Conservation (phyloP, 2,113 vertebrate species). For the Dolichallabes microphthalmus region DNA sequence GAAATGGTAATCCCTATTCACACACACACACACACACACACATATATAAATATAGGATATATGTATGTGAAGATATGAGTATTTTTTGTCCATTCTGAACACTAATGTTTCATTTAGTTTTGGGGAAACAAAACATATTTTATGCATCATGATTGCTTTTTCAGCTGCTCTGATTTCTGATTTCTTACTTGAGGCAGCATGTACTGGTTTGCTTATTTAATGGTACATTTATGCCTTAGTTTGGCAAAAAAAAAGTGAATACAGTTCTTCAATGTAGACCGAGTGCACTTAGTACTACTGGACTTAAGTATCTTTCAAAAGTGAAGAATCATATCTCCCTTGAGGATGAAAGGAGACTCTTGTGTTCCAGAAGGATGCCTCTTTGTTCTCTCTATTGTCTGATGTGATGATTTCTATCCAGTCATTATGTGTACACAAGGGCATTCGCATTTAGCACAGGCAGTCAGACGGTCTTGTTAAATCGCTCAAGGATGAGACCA, state of each 20-base stretch:
- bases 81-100: neutral
- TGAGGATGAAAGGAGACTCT: conserved; percentile 41
- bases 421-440: conserved; percentile 31
- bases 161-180: neutral
- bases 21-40: neutral
- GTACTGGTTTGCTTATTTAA: conserved; percentile 28
- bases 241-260: conserved; percentile 42
- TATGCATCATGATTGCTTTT: neutral
- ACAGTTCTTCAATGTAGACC: conserved; percentile 45
- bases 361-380: conserved; percentile 46
- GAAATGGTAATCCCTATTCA: neutral
- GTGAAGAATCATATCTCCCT: conserved; percentile 53
- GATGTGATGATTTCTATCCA: conserved; percentile 52
- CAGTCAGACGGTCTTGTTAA: conserved; percentile 17
- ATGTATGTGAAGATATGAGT: neutral
- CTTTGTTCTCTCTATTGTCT: conserved; percentile 46
- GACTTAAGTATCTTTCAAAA: conserved; percentile 53
- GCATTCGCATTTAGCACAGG: conserved; percentile 37
- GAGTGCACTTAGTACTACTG: conserved; percentile 38
- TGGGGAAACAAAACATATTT: conserved; percentile 11
- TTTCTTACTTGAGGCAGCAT: conserved; percentile 27
- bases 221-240: conserved; percentile 8
- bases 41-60: neutral
- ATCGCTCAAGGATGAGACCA: conserved; percentile 4
- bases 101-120: neutral